A percentile compares a stretch with the other conserved stretches of the same genome.
These are phyloP conservation scores for Eriocheir sinensis DNA, from an alignment of 1,140 invertebrate genomes.

Conservation along the genomic window DNA sequence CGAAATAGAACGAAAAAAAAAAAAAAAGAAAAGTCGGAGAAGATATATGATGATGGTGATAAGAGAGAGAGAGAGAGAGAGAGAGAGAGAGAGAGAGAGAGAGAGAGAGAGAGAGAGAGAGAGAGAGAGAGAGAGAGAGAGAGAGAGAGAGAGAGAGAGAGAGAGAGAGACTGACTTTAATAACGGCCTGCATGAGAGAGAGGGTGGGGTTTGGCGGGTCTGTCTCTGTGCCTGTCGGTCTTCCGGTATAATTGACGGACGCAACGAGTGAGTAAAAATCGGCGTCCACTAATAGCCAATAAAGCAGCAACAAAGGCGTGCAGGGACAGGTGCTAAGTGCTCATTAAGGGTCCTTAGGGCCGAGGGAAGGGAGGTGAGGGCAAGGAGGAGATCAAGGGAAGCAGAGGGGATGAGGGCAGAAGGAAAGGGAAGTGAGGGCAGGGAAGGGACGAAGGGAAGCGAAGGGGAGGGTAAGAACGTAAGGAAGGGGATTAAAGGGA, in stretches of 20 bases:
- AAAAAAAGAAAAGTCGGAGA: neutral
- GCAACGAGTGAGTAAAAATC: neutral
- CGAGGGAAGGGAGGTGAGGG: too few species aligned
- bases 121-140: too few species aligned
- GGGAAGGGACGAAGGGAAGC: neutral
- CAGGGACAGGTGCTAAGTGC: neutral
- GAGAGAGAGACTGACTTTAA: too few species aligned
- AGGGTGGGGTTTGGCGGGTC: too few species aligned
- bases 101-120: neutral
- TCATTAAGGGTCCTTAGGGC: constrained; percentile 1
- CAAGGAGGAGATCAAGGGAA: neutral
- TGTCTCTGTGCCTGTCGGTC: neutral
- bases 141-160: too few species aligned
- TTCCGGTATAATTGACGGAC: neutral
- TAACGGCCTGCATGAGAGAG: too few species aligned
- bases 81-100: constrained; percentile 41
- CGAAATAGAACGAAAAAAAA: neutral
- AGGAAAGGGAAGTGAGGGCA: too few species aligned
- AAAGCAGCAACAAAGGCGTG: neutral
- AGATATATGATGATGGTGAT: neutral
- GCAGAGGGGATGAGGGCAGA: neutral
- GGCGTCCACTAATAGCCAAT: neutral
- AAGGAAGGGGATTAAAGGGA: too few species aligned
- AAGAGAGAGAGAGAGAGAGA: neutral
- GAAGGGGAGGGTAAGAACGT: neutral